Percentiles rank a stretch among this genome's conserved stretches.
Conservation (phyloP, 2,113 vertebrate species). For the Vombatus ursinus region DNA sequence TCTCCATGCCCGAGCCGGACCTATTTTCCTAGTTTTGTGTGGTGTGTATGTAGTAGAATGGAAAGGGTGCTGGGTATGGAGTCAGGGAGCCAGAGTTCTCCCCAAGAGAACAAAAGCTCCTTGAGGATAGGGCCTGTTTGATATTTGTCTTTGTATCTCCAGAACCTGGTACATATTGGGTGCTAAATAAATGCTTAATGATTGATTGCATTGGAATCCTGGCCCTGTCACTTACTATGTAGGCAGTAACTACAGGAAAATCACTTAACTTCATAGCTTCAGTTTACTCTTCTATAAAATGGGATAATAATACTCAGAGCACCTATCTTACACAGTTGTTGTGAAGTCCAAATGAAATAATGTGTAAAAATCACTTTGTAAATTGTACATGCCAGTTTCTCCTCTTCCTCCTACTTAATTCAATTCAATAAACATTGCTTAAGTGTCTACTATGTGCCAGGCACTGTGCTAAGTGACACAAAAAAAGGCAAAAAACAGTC, state of each 20-base stretch:
- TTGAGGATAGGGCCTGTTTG: neutral
- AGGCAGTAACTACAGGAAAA: neutral
- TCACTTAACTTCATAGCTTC: neutral
- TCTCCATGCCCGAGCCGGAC: too few relatives aligned
- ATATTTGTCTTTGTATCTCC: neutral
- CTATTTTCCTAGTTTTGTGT: neutral
- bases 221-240: neutral
- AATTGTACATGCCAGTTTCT: too few relatives aligned
- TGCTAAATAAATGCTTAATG: neutral
- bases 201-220: neutral
- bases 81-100: neutral
- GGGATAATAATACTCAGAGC: neutral
- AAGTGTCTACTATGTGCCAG: neutral
- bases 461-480: neutral
- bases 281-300: neutral
- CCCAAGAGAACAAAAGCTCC: neutral
- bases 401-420: neutral
- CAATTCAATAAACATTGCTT: neutral
- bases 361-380: neutral
- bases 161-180: too few relatives aligned
- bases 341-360: neutral
- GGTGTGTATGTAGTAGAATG: neutral
- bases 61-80: neutral
- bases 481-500: neutral
- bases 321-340: neutral